Percentiles rank a stretch among this genome's conserved stretches.
phyloP scores from a whole-genome alignment of 2,888 invertebrate genomes.

The Octonoba sinensis region DNA sequence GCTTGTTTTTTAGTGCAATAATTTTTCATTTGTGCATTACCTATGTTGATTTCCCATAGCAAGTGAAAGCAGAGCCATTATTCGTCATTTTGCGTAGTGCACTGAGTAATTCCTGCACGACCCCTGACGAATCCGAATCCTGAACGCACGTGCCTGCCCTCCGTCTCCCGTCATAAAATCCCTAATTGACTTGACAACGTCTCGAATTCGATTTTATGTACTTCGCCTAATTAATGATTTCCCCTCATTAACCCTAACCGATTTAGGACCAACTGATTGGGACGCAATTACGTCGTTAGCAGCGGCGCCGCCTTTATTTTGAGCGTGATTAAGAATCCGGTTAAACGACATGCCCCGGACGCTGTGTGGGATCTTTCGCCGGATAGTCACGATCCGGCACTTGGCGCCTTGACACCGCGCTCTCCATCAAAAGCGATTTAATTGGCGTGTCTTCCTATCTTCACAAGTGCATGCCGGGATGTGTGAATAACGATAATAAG shows the following conservation, averaged over 20 bases:
- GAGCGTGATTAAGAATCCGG: slow-evolving; percentile 47
- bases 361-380: neutral
- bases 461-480: neutral
- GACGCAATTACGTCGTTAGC: slow-evolving; percentile 45
- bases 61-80: too few species aligned
- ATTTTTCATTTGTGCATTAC: too few species aligned
- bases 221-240: slow-evolving; percentile 58
- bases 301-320: slow-evolving; percentile 31
- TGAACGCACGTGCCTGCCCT: slow-evolving; percentile 4
- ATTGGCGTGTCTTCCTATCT: slow-evolving; percentile 46
- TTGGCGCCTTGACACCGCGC: slow-evolving; percentile 26
- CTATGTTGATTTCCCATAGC: too few species aligned
- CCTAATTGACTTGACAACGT: slow-evolving; percentile 59
- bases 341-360: slow-evolving; percentile 35
- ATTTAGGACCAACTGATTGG: slow-evolving; percentile 44
- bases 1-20: too few species aligned
- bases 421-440: slow-evolving; percentile 53
- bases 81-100: too few species aligned
- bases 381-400: slow-evolving; percentile 59
- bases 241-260: slow-evolving; percentile 61
- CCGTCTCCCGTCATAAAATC: slow-evolving; percentile 25
- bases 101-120: too few species aligned
- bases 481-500: too few species aligned
- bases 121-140: neutral
- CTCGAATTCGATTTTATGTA: slow-evolving; percentile 51